Conservation (phyloP, 2,888 invertebrate genomes). For the Tetragonisca angustula region DNA sequence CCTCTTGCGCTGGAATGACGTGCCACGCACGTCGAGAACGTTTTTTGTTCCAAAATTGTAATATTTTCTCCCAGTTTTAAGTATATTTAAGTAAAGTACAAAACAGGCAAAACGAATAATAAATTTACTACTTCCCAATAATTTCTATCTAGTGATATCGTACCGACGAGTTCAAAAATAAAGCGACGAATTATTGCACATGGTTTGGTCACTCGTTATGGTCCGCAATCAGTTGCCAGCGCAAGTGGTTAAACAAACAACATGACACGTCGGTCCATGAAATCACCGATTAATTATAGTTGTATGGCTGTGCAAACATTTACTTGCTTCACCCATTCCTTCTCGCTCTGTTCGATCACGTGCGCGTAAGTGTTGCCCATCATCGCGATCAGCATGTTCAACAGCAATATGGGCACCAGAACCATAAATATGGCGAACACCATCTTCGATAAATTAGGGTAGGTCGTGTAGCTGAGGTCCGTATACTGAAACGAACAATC, state of each 20-base stretch:
- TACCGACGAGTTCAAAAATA: too few species aligned
- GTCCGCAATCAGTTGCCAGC: too few species aligned
- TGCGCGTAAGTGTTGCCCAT: constrained; percentile 99
- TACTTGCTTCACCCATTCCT: constrained; percentile 98
- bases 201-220: too few species aligned
- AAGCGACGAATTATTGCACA: too few species aligned
- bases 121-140: too few species aligned
- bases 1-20: too few species aligned
- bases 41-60: too few species aligned
- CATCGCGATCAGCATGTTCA: constrained; percentile 99
- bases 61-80: too few species aligned
- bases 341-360: constrained; percentile 99
- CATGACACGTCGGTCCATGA: neutral
- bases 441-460: constrained; percentile 96
- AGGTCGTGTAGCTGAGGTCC: constrained; percentile 94
- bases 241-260: neutral
- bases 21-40: too few species aligned
- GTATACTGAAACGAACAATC: constrained; percentile 90
- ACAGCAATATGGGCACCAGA: constrained; percentile 96
- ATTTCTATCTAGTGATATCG: too few species aligned
- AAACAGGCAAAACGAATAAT: too few species aligned
- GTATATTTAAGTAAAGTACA: too few species aligned
- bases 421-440: constrained; percentile 99
- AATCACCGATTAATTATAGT: constrained; percentile 17
- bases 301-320: constrained; percentile 26